Evolutionary conservation across 2,888 invertebrate species (phyloP).

Genomic region (Tetropium fuscum): DNA sequence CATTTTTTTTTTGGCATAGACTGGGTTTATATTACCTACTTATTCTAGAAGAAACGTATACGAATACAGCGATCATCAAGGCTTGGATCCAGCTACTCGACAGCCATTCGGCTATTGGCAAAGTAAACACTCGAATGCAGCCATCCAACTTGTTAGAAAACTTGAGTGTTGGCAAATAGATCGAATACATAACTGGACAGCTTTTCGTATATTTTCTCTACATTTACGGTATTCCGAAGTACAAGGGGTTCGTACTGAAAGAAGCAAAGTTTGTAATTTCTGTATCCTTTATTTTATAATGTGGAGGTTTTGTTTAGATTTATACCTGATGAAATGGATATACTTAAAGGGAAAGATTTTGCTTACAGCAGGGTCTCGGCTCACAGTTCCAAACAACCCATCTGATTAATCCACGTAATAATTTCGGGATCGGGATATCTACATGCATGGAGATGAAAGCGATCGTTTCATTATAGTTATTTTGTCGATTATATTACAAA

Average conservation of each 20-base stretch:
- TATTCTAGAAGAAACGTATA: constrained; percentile 9
- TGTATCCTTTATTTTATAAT: neutral
- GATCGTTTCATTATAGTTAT: too few species aligned
- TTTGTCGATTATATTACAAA: too few species aligned
- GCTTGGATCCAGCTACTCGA: constrained; percentile 27
- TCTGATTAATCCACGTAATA: too few species aligned
- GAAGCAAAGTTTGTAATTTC: constrained; percentile 7
- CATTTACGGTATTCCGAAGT: constrained; percentile 2
- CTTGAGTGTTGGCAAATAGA: constrained; percentile 8
- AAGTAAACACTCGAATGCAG: constrained; percentile 22
- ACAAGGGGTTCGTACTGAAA: neutral
- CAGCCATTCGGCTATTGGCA: constrained; percentile 25
- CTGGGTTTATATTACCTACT: too few species aligned
- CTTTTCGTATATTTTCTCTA: constrained; percentile 11
- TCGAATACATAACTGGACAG: constrained; percentile 14
- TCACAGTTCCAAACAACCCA: too few species aligned
- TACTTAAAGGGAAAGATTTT: too few species aligned
- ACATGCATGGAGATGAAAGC: too few species aligned
- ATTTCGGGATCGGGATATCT: too few species aligned
- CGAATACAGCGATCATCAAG: constrained; percentile 26
- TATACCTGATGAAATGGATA: too few species aligned
- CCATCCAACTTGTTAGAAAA: constrained; percentile 20
- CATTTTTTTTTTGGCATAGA: too few species aligned
- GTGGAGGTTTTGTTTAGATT: too few species aligned
- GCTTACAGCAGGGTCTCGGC: too few species aligned